Conservation (phyloP, 2,113 vertebrate genomes). For the Urocitellus parryii region DNA sequence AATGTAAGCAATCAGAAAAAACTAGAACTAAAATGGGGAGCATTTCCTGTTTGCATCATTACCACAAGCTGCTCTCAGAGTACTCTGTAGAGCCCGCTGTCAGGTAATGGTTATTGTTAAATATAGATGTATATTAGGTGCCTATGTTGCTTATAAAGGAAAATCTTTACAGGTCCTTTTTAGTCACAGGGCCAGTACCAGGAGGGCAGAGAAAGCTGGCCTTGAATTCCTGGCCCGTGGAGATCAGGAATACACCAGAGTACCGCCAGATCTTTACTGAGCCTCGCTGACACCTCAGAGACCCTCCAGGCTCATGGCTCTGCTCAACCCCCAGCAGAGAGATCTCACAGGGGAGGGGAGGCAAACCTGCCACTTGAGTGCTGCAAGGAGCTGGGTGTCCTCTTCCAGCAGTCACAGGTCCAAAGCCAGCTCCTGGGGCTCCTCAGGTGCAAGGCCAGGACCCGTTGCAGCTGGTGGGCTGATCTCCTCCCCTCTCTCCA, state of each 20-base stretch:
- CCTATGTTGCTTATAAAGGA: fast-evolving
- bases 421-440: background rate
- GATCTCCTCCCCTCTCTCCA: background rate
- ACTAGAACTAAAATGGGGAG: background rate
- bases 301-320: fast-evolving
- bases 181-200: background rate
- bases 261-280: fast-evolving
- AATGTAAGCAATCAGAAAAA: background rate
- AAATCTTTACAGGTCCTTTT: background rate
- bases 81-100: background rate
- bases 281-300: fast-evolving
- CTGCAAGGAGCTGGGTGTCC: background rate
- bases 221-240: fast-evolving
- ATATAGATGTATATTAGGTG: background rate
- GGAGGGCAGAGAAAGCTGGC: fast-evolving
- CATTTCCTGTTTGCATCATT: background rate
- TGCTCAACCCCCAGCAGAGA: background rate
- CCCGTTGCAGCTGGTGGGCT: background rate
- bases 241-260: fast-evolving
- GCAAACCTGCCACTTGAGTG: fast-evolving
- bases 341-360: too few species aligned
- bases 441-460: background rate
- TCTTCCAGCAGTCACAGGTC: too few species aligned
- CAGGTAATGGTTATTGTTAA: background rate
- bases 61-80: background rate